Conservation (phyloP, 2,113 vertebrate genomes). For the Glaucomys volans region DNA sequence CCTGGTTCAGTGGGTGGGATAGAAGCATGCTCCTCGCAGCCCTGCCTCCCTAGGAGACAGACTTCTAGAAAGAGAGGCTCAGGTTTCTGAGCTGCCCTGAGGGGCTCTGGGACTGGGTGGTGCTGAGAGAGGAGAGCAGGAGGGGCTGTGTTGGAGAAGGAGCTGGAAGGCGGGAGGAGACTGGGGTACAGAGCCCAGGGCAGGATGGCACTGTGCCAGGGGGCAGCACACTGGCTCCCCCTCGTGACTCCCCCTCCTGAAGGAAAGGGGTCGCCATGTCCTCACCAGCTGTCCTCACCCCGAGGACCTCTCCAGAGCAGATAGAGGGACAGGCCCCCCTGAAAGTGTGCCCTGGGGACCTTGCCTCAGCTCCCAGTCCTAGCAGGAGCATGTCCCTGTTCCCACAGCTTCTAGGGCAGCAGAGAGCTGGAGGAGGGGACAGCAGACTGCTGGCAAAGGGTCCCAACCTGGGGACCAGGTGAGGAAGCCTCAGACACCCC, state of each 20-base stretch:
- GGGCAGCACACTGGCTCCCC: not conserved
- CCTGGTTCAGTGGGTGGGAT: too few species aligned
- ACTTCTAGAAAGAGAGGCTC: not conserved
- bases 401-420: not conserved
- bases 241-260: too few species aligned
- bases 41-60: not conserved
- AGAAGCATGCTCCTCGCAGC: too few species aligned
- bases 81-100: not conserved
- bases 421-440: too few species aligned
- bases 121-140: not conserved
- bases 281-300: too few species aligned
- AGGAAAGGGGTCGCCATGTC: not conserved
- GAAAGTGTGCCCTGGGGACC: not conserved
- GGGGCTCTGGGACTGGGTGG: not conserved
- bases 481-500: rapidly evolving
- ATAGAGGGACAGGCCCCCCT: not conserved
- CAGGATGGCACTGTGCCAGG: not conserved
- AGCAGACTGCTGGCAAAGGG: not conserved
- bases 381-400: too few species aligned
- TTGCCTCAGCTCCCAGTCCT: rapidly evolving
- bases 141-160: rapidly evolving
- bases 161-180: not conserved
- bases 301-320: not conserved
- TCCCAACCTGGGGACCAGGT: not conserved
- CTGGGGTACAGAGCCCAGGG: not conserved